phyloP scores from a whole-genome alignment of 1,140 invertebrate genomes.

The Drosophila repletoides region DNA sequence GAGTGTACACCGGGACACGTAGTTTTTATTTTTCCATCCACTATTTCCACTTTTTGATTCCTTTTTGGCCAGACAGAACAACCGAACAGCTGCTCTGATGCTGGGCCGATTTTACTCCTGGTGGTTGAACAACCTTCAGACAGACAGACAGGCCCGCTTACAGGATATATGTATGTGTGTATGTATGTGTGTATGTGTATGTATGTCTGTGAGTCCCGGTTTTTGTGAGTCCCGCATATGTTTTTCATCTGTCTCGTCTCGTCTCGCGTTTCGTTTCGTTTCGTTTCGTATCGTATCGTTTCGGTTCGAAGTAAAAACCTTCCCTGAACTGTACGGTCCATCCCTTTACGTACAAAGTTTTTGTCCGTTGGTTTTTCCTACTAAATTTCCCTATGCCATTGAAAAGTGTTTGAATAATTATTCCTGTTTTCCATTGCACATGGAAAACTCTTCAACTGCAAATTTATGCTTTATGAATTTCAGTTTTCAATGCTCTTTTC shows the following conservation, averaged over 20 bases:
- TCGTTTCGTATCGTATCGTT: constrained; percentile 19
- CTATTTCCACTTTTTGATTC: constrained; percentile 46
- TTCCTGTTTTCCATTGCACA: constrained; percentile 53
- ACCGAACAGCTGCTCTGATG: too few species aligned
- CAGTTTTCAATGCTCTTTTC: constrained; percentile 22
- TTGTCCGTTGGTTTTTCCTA: constrained; percentile 31
- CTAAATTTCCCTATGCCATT: constrained; percentile 40
- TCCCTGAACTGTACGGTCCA: constrained; percentile 40
- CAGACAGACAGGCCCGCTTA: constrained; percentile 16
- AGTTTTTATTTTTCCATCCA: constrained; percentile 55
- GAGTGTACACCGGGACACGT: constrained; percentile 41
- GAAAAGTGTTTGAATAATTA: constrained; percentile 80
- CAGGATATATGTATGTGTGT: too few species aligned
- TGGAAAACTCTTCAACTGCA: too few species aligned
- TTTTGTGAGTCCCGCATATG: constrained; percentile 66
- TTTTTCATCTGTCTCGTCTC: constrained; percentile 51
- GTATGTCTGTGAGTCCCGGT: constrained; percentile 7
- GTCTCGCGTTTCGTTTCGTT: constrained; percentile 40
- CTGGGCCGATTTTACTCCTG: too few species aligned
- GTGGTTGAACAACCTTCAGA: too few species aligned
- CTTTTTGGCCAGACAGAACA: neutral
- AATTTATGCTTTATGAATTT: constrained; percentile 51
- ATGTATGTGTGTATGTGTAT: too few species aligned
- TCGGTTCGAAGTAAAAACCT: constrained; percentile 50
- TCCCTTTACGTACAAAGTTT: constrained; percentile 49